Conservation (phyloP, 2,888 invertebrate genomes). For the Trachelus iudaicus region DNA sequence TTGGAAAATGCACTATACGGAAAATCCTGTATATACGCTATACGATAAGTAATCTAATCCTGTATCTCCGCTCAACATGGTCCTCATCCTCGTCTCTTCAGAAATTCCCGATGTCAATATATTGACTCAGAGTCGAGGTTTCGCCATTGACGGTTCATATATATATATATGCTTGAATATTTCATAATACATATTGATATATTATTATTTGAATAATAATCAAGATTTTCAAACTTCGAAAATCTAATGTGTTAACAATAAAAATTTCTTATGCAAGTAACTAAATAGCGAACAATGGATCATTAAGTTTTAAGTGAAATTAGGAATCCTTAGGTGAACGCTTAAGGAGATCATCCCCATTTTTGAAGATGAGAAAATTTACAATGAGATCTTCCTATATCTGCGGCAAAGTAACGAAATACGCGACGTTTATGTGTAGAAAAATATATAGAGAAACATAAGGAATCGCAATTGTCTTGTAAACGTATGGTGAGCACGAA, state of each 20-base stretch:
- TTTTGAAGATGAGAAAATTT: no score
- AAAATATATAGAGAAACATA: not conserved
- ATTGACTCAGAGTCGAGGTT: not conserved
- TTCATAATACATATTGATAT: not conserved
- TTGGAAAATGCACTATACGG: not conserved
- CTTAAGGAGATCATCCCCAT: no score
- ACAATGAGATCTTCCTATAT: not conserved
- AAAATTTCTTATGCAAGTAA: not conserved
- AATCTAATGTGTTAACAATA: not conserved
- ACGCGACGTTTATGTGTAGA: not conserved
- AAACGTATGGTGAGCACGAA: not conserved
- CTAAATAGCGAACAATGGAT: not conserved
- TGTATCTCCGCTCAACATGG: slow-evolving; percentile 31
- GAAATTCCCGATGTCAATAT: slow-evolving; percentile 8
- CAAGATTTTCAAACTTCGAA: not conserved
- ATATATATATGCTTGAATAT: not conserved
- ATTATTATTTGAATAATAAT: not conserved
- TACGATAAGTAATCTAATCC: slow-evolving; percentile 49
- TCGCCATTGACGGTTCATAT: not conserved
- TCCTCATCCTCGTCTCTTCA: slow-evolving; percentile 21
- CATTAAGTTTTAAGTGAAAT: not conserved
- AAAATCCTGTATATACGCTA: not conserved
- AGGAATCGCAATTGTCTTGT: not conserved
- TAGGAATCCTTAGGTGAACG: not conserved
- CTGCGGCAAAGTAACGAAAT: not conserved